Conservation (phyloP, 2,888 invertebrate species). For the Aphidoletes aphidimyza region DNA sequence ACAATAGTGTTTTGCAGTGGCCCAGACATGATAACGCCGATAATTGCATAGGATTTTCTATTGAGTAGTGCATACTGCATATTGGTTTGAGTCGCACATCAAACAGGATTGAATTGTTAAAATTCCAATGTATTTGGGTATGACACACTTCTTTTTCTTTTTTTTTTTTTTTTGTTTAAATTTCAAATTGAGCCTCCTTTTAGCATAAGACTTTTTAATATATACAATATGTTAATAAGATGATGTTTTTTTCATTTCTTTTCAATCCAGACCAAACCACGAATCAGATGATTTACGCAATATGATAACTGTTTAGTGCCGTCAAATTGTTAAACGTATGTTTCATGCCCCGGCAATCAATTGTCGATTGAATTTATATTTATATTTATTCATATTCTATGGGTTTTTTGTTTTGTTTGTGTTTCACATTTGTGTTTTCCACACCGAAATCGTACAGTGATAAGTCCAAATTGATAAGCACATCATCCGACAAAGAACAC, state of each 20-base stretch:
- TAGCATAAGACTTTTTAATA: too few relatives aligned
- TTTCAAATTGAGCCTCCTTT: too few relatives aligned
- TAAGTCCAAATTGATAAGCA: neutral
- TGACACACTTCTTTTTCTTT: neutral
- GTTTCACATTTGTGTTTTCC: too few relatives aligned
- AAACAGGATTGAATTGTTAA: neutral
- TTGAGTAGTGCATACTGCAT: neutral
- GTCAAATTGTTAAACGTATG: conserved; percentile 28
- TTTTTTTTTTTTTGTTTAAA: too few relatives aligned
- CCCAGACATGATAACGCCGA: neutral
- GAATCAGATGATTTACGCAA: conserved; percentile 7
- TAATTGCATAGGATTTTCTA: neutral
- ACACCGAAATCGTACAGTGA: too few relatives aligned
- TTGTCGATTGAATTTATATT: neutral
- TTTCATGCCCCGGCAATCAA: neutral
- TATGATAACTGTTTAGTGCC: conserved; percentile 13
- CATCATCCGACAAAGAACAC: neutral
- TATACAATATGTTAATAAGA: too few relatives aligned
- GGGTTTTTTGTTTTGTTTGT: too few relatives aligned
- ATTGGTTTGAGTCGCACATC: neutral
- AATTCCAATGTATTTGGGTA: neutral
- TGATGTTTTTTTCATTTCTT: neutral
- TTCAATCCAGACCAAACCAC: neutral
- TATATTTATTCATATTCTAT: neutral
- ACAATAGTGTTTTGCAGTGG: neutral